Conservation (phyloP, 2,888 invertebrate species). For the Papilio gigon region DNA sequence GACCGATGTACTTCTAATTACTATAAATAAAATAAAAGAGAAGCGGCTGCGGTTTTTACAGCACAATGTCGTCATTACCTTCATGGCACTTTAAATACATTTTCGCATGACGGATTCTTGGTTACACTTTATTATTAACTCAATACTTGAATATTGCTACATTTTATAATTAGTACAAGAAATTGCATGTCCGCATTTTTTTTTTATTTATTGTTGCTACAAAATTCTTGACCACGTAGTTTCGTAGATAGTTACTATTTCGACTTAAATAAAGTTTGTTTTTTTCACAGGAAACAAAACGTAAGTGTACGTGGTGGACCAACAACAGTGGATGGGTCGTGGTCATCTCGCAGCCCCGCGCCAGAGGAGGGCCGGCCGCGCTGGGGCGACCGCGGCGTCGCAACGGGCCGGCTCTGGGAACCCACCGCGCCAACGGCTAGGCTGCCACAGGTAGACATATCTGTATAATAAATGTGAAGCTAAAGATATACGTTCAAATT, state of each 20-base stretch:
- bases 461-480: background rate
- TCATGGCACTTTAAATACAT: conserved; percentile 5
- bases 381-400: conserved; percentile 88
- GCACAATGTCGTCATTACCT: conserved; percentile 1
- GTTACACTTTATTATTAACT: background rate
- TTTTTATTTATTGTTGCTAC: background rate
- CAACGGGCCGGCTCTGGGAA: conserved; percentile 86
- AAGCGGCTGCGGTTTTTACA: background rate
- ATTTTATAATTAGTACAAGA: background rate
- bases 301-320: conserved; percentile 57
- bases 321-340: conserved; percentile 59
- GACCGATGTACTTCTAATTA: background rate
- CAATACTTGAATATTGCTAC: background rate
- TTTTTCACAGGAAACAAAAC: conserved; percentile 53
- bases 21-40: background rate
- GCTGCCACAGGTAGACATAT: conserved; percentile 70
- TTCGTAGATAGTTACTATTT: no score
- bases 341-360: conserved; percentile 70
- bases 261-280: background rate
- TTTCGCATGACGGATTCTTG: conserved; percentile 12
- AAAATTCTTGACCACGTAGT: no score
- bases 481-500: background rate
- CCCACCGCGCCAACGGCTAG: conserved; percentile 78
- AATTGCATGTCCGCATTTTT: background rate
- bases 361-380: conserved; percentile 85